A percentile compares a stretch with the other conserved stretches of the same genome.
Conservation (phyloP, 2,888 invertebrate species). For the Malacosoma neustria region DNA sequence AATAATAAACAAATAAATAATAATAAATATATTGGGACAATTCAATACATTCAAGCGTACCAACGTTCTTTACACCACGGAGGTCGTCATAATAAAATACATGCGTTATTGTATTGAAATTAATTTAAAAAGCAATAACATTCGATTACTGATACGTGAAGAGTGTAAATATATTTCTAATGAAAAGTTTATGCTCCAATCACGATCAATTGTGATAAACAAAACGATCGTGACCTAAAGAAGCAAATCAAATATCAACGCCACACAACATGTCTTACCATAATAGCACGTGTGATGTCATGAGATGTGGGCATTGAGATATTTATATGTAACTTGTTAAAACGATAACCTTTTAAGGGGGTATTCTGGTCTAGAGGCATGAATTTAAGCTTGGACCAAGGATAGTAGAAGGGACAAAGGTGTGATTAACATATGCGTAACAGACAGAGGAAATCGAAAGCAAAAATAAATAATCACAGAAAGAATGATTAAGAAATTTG, state of each 20-base stretch:
- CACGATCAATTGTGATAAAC: neutral
- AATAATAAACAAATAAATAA: no score
- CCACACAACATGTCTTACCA: neutral
- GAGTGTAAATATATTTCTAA: neutral
- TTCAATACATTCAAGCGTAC: no score
- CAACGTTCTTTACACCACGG: no score
- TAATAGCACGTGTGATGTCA: neutral
- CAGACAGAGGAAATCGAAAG: no score
- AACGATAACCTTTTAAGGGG: neutral
- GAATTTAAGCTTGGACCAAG: neutral
- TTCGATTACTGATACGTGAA: neutral
- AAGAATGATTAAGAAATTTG: no score
- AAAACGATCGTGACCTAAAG: neutral
- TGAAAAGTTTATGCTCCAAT: no score
- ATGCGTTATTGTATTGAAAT: no score
- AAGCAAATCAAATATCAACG: neutral
- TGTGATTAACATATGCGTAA: neutral
- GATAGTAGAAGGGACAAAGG: neutral
- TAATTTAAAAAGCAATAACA: no score
- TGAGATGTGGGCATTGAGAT: neutral
- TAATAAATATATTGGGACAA: no score
- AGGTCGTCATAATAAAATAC: no score
- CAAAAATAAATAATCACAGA: no score
- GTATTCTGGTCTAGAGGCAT: no score
- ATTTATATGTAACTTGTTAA: neutral